A percentile compares a stretch with the other conserved stretches of the same genome.
phyloP scores from a whole-genome alignment of 2,797 vertebrate species.

The Rhabdophis nuchalis region DNA sequence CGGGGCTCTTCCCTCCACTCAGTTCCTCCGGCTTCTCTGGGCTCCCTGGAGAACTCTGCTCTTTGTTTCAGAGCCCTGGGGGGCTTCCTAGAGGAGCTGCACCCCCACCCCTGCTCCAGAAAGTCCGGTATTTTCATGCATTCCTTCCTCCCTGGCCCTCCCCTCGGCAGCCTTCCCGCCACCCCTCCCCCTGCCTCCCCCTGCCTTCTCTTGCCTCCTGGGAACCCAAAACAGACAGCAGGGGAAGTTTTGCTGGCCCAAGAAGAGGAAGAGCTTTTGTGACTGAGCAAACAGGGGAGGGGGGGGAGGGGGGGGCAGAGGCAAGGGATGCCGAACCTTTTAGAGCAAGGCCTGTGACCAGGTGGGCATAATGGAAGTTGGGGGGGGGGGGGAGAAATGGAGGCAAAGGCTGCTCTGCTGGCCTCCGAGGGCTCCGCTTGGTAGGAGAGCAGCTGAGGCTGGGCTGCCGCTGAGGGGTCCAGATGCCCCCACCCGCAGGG shows the following conservation, averaged over 20 bases:
- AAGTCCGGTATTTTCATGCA: slow-evolving; percentile 70
- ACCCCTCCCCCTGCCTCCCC: slow-evolving; percentile 43
- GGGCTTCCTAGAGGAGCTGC: slow-evolving; percentile 73
- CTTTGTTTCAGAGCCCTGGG: slow-evolving; percentile 89
- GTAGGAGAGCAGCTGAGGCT: neutral
- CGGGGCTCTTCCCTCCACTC: neutral
- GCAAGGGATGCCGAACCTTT: slow-evolving; percentile 59
- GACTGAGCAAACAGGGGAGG: slow-evolving; percentile 38
- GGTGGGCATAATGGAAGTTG: slow-evolving; percentile 35
- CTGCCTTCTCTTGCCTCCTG: slow-evolving; percentile 67
- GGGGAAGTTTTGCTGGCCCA: slow-evolving; percentile 33
- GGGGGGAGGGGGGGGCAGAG: slow-evolving; percentile 49
- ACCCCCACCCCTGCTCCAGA: slow-evolving; percentile 40
- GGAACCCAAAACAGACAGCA: slow-evolving; percentile 68
- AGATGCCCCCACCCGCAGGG: neutral
- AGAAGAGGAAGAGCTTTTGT: slow-evolving; percentile 66
- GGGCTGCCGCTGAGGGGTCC: no score
- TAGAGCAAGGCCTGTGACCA: slow-evolving; percentile 62
- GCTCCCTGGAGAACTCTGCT: slow-evolving; percentile 85
- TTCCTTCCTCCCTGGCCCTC: slow-evolving; percentile 63
- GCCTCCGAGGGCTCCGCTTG: slow-evolving; percentile 3
- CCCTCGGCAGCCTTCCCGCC: neutral
- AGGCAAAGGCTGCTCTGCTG: slow-evolving; percentile 57
- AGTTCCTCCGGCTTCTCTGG: slow-evolving; percentile 76
- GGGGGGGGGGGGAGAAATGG: slow-evolving; percentile 48